Conservation (phyloP, 1,140 invertebrate genomes). For the Ceratina calcarata region DNA sequence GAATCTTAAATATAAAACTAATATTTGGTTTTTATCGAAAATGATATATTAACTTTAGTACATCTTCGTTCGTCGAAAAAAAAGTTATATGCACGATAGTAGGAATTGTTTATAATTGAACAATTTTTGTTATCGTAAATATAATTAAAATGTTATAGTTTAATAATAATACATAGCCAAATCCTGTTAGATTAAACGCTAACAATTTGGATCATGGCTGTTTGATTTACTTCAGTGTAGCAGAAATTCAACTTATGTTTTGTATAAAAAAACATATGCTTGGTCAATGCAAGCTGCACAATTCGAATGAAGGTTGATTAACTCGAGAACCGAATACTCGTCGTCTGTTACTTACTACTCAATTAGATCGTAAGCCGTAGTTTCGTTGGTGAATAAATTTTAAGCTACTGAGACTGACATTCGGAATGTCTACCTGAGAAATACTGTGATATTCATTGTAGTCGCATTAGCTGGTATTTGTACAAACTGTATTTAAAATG, state of each 20-base stretch:
- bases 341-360: constrained; percentile 31
- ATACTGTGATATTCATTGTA: constrained; percentile 76
- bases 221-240: constrained; percentile 27
- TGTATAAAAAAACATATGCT: constrained; percentile 57
- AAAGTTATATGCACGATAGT: no score
- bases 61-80: no score
- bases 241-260: constrained; percentile 67
- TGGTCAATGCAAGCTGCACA: constrained; percentile 56
- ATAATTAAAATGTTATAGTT: constrained; percentile 3
- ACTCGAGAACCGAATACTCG: constrained; percentile 16
- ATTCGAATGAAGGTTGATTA: background rate
- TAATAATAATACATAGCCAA: constrained; percentile 54
- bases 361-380: constrained; percentile 31
- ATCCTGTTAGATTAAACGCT: constrained; percentile 72
- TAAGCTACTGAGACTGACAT: constrained; percentile 72
- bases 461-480: constrained; percentile 69
- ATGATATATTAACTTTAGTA: no score
- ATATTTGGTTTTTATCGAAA: background rate
- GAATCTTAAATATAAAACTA: no score
- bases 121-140: no score
- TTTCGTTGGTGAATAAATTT: constrained; percentile 41
- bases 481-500: constrained; percentile 67
- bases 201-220: constrained; percentile 70
- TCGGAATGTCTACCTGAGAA: constrained; percentile 75
- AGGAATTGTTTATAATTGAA: no score